Evolutionary conservation across 2,888 invertebrate genomes (phyloP), one percentile per base, ranked within the genome.

Genomic region (Anoplius nigerrimus): DNA sequence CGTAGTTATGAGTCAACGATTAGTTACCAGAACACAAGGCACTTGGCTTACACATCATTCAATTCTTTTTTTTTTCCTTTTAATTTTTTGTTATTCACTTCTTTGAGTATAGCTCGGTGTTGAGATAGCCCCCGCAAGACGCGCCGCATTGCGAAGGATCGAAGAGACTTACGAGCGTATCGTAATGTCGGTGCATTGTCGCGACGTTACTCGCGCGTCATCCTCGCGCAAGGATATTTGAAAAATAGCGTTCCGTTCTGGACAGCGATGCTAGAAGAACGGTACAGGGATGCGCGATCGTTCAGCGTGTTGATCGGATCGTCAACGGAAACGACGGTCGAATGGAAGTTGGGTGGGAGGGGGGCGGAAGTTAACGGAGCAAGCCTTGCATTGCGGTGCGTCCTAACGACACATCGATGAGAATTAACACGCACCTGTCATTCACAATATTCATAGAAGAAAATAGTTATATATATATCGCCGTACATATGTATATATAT

Each of bases 21-120:
- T 87, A 87, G 86, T 88, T 83, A 86, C 84, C 86, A 87, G 88
- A 87, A 88, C 87, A 85, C 87, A 88, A 88, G 88, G 88, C 88
- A 88, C 88, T 88, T 88, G 85, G 84, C 88, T 87, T 87, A 87
- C 84, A 87, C 84, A 83, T 86, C 82, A 81, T 87, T 82, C 80
- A 84, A 78, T 83, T 74, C 48, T 48, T 48, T 18, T 48, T 71
- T 72, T 69, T 66, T 65, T 67, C n/a, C n/a, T 59, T 74, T 34
- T 55, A 16, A 51, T 20, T 52, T 62, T 16, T 46, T 67, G 68
- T 78, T 75, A 71, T 68, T 80, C 76, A 75, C 75, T 79, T 75
- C 69, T 79, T 79, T 77, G 72, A 74, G 80, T 81, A 81, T 85
- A 85, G 82, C 82, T 84, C 82, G 80, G 80, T 84, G 79, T 79